Base-by-base conservation (phyloP, 2,113 vertebrate species). In the Scomber japonicus region DNA sequence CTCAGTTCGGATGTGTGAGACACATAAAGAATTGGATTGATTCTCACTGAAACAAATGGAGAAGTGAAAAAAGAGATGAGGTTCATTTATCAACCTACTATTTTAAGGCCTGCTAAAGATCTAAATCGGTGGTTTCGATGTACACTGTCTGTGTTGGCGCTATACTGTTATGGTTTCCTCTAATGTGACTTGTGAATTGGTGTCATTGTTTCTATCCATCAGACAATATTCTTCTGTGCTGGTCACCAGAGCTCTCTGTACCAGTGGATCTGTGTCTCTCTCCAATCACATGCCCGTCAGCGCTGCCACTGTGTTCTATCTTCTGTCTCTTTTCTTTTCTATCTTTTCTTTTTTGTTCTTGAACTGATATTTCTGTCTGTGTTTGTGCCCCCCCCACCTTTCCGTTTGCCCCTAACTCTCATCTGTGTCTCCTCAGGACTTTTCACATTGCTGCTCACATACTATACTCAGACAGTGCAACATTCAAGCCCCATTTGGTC, bases 401-500 rank as follows among this genome's bases (percentile, higher is more conserved):
- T 27, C 24, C 44, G 19, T 44, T 51, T 46, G 51, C 69, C 56
- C 66, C 68, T 13, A 40, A 76, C 57, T 77, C 57, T 72, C 65
- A 64, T 74, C 13, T 17, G 17, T 78, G 74, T 81, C 82, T 72
- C 48, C 53, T 76, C 66, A 3, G 77, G 82, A 88, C 80, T 75
- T 78, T 78, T 74, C 49, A 56, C 80, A 48, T 73, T 71, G 55
- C 74, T 64, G 69, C 72, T 91, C 75, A 75, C 51, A 16, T 48
- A 40, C 40, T 57, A 50, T 55, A 62, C 65, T 74, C 64, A 85
- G 75, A 85, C 57, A 53, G 49, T 63, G 75, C 82, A 83, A 76
- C 85, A 86, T 88, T 89, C 88, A 90, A 86, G 89, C 82, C 75
- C 90, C 88, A 92, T 94, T 93, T 92, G 81, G 89, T 85, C 85